Evolutionary conservation across 2,888 invertebrate species (phyloP), one percentile per base, ranked within the genome.

Genomic region (Stenodera caucasica): DNA sequence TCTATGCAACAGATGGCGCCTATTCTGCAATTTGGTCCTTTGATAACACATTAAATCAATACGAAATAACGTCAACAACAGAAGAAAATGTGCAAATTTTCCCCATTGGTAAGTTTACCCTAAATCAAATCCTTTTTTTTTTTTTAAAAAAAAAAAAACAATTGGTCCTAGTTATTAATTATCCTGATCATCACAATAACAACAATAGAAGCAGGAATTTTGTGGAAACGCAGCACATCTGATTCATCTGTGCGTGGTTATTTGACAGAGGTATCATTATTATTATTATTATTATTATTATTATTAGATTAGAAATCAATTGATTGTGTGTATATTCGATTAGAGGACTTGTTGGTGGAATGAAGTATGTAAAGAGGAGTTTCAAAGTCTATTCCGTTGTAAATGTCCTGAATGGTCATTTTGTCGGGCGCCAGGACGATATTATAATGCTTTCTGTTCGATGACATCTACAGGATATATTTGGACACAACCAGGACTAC

Each of bases 261-360:
- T 78, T 83, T 92, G 73, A 91, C 92, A 12, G 92, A 93, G 88
- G 93, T 92, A 83, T 29, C 51, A 15, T 55, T 8, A 14, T 40
- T n/a, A 35, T 45, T 14, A 18, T 11, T 15, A 30, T 4, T 26
- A n/a, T n/a, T 12, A 11, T 23, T 30, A 11, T 40, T 40, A 14
- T 9, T 45, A 21, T 29, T 8, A 26, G 37, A 45, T 35, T 4
- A 26, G 2, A 4, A 4, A 26, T 26, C 26, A 4, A 26, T 26
- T 26, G n/a, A n/a, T 26, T 26, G 26, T 4, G 14, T 33, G 14
- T 21, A 21, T 55, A 23, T n/a, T 29, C 32, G 49, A 8, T 18
- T 78, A 94, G 94, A 87, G 94, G 77, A 93, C 91, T 54, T 94
- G 94, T 80, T 94, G 93, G 92, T 94, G 93, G 91, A 94, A 94